phyloP scores from a whole-genome alignment of 2,888 invertebrate genomes.

The Athetis lepigone region DNA sequence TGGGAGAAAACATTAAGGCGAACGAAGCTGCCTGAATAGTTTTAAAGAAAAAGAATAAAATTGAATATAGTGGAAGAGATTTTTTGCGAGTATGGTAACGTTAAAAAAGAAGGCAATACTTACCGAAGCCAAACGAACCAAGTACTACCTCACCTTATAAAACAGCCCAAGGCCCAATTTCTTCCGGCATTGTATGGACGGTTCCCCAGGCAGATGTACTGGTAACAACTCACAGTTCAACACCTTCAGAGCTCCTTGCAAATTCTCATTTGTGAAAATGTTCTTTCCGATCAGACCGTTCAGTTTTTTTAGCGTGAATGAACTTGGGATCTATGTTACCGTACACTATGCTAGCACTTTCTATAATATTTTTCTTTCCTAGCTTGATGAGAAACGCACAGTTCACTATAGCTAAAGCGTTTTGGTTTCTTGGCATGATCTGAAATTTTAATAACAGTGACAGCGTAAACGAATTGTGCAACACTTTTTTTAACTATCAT shows the following conservation, averaged over 20 bases:
- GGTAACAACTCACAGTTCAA: conserved; percentile 92
- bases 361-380: conserved; percentile 70
- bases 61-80: too few species aligned
- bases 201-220: conserved; percentile 91
- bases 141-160: conserved; percentile 92
- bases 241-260: conserved; percentile 87
- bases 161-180: conserved; percentile 93
- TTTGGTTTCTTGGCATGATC: conserved; percentile 94
- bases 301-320: conserved; percentile 91
- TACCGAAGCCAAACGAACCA: neutral
- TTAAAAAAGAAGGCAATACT: too few species aligned
- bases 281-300: conserved; percentile 87
- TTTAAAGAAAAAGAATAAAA: too few species aligned
- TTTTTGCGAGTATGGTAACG: too few species aligned
- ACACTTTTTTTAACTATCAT: too few species aligned
- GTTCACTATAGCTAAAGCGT: conserved; percentile 94
- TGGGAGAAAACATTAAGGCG: too few species aligned
- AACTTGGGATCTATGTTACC: conserved; percentile 92
- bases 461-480: too few species aligned
- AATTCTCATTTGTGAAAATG: conserved; percentile 76
- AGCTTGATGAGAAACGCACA: conserved; percentile 92
- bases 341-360: conserved; percentile 90
- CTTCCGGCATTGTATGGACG: conserved; percentile 92
- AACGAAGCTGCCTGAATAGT: too few species aligned
- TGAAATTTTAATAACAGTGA: conserved; percentile 71